Base-by-base conservation (phyloP, 2,797 vertebrate species). In the Sebastiscus albofasciatus region DNA sequence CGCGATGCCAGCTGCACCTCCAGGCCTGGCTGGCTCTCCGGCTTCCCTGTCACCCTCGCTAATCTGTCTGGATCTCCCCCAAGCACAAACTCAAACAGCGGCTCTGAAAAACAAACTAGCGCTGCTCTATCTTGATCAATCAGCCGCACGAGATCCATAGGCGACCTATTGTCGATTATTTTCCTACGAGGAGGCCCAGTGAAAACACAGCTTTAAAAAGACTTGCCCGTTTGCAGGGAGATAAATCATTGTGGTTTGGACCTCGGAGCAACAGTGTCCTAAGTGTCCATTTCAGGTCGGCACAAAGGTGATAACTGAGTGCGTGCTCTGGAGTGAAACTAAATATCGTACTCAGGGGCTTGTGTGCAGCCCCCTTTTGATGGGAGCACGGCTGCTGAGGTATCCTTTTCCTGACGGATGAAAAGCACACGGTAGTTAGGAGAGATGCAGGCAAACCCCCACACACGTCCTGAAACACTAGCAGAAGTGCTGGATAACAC, bases 71-170 rank as follows among this genome's bases (percentile, higher is more conserved):
- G 89, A 93, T 93, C 89, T 84, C 82, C 86, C 86, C 89, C 90
- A 92, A 94, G 94, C 93, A 93, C 93, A 94, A 95, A 94, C 92
- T 93, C 94, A 95, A 95, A 95, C 93, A 94, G 13, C 5, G 58
- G 73, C 90, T 85, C 84, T 66, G 88, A 82, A 89, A 81, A 89
- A 84, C 88, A 92, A 92, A 92, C 92, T 67, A 67, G 72, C 72
- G 18, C 83, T 33, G 81, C 87, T 84, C 86, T 52, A 75, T 86
- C 79, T 75, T 87, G 86, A 90, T 93, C 92, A 90, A 90, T 89
- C 84, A 67, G 84, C 74, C 68, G 49, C 94, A 91, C 85, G 76
- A 91, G 90, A 93, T 86, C 82, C 79, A 84, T 71, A 65, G 86
- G 46, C 61, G 4, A 79, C 74, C 85, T 60, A 83, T 87, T 89